Percentiles rank a stretch among this genome's conserved stretches.
Evolutionary conservation across 2,113 vertebrate genomes (phyloP).

Genomic region (Jaculus jaculus): DNA sequence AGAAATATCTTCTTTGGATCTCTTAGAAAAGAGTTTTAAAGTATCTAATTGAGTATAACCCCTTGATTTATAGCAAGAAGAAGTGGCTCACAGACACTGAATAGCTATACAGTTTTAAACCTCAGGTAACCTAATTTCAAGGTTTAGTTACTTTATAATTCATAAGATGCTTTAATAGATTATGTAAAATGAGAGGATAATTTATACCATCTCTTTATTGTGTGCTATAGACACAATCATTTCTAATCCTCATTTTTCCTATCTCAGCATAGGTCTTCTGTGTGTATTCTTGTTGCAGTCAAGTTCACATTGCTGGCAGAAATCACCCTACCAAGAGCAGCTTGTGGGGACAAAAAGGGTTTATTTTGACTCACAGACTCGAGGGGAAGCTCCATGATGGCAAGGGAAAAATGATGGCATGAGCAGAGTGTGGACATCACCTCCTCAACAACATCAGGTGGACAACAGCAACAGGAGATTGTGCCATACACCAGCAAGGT

Average conservation of each 20-base stretch:
- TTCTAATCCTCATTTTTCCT: not conserved
- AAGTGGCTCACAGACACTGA: not conserved
- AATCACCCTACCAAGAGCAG: no score
- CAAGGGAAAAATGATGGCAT: no score
- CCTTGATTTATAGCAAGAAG: constrained; percentile 8
- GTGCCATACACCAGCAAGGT: no score
- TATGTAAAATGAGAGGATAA: not conserved
- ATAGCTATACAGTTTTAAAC: not conserved
- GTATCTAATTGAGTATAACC: not conserved
- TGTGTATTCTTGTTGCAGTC: not conserved
- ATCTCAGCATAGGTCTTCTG: not conserved
- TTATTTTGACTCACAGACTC: no score
- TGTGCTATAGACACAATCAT: not conserved
- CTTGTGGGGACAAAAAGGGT: no score
- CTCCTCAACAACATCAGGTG: no score
- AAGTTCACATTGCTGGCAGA: no score
- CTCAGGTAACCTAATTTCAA: not conserved
- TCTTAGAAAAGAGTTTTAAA: not conserved
- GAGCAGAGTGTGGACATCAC: no score
- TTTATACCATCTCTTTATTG: not conserved
- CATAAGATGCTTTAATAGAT: not conserved
- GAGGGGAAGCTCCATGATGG: no score
- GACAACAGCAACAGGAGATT: no score
- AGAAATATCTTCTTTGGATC: not conserved
- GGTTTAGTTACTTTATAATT: not conserved